A percentile compares a stretch with the other conserved stretches of the same genome.
Evolutionary conservation across 2,113 vertebrate genomes (phyloP).

Genomic region (Pelodiscus sinensis): DNA sequence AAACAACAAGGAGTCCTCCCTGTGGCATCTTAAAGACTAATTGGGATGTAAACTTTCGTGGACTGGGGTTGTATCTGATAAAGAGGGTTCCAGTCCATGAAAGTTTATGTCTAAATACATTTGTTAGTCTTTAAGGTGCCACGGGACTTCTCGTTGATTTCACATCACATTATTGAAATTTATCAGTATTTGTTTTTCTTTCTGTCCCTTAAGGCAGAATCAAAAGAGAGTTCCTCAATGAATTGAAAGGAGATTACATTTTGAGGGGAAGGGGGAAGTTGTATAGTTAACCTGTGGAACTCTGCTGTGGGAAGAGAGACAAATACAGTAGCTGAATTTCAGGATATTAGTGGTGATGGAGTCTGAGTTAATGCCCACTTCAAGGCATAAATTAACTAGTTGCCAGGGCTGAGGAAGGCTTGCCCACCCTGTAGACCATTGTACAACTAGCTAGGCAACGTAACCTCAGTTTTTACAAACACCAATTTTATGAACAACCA

Average conservation of each 20-base stretch:
- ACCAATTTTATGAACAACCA: not conserved
- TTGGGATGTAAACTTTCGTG: too few species aligned
- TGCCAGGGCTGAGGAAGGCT: not conserved
- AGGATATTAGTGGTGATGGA: not conserved
- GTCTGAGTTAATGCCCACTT: not conserved
- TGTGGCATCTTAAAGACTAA: too few species aligned
- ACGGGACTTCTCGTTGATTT: not conserved
- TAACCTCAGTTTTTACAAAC: not conserved
- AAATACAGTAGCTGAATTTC: not conserved
- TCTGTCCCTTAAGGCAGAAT: not conserved
- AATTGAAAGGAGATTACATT: not conserved
- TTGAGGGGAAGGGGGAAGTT: not conserved
- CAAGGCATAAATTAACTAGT: not conserved
- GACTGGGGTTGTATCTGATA: too few species aligned
- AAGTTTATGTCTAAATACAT: too few species aligned
- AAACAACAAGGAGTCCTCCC: too few species aligned
- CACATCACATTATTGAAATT: not conserved
- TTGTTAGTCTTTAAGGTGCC: too few species aligned
- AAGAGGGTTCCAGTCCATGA: too few species aligned
- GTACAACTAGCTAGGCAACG: not conserved
- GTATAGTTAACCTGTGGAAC: not conserved
- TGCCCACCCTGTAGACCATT: not conserved
- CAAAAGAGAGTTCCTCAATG: not conserved
- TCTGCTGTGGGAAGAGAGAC: not conserved
- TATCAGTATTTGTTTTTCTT: constrained; percentile 10